Conservation (phyloP, 2,113 vertebrate species). For the Platysternon megacephalum region DNA sequence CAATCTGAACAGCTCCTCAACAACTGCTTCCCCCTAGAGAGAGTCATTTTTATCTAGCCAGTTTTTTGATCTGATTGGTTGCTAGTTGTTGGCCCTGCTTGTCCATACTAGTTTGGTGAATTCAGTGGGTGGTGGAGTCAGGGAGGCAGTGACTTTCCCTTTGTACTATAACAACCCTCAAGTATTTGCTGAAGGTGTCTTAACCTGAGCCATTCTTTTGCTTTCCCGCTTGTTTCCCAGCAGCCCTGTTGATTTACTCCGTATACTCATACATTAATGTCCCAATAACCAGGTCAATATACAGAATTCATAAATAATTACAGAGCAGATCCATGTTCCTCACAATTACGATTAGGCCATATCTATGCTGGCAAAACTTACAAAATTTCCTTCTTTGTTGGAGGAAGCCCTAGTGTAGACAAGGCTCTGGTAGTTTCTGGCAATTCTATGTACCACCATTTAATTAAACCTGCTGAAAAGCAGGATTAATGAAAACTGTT, state of each 20-base stretch:
- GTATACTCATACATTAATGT: neutral
- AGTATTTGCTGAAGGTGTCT: neutral
- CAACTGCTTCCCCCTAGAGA: neutral
- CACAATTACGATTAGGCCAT: neutral
- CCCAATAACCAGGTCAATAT: rapidly evolving
- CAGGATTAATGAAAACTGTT: neutral
- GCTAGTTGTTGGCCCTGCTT: neutral
- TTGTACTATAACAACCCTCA: neutral
- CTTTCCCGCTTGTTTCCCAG: neutral
- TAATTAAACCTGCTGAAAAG: neutral
- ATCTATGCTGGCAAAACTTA: neutral
- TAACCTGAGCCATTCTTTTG: neutral
- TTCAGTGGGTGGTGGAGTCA: neutral
- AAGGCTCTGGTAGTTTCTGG: neutral
- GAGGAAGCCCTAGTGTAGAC: neutral
- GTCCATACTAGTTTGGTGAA: neutral
- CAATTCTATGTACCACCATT: neutral
- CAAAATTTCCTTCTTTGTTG: neutral
- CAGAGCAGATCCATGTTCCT: neutral
- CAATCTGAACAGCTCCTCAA: neutral
- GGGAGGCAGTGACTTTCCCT: neutral
- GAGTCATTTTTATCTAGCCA: neutral
- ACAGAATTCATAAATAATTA: neutral
- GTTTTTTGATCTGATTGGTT: neutral
- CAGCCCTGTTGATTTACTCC: neutral